phyloP scores from a whole-genome alignment of 2,113 vertebrate species.

The Poicephalus meyeri region DNA sequence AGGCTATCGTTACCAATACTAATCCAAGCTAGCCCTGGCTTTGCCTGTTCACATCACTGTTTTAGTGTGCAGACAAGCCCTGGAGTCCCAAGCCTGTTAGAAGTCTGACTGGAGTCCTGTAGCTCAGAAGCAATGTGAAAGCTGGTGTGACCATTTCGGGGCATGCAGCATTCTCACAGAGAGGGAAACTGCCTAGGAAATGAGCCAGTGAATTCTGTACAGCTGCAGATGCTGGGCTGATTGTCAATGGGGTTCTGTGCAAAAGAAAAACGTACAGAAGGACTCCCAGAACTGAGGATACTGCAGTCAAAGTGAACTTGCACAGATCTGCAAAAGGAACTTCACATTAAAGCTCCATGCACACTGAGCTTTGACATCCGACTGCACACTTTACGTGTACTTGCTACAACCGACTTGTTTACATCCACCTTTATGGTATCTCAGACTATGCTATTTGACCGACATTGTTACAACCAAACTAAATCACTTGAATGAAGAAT shows the following conservation, averaged over 20 bases:
- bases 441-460: not conserved
- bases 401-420: not conserved
- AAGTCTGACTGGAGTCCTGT: not conserved
- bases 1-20: not conserved
- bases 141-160: not conserved
- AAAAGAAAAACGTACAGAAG: not conserved
- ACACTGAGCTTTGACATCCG: rapidly evolving
- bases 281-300: not conserved
- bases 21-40: not conserved
- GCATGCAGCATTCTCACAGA: not conserved
- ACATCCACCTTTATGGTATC: not conserved
- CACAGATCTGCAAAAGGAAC: not conserved
- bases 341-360: not conserved
- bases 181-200: not conserved
- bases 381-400: rapidly evolving
- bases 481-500: not conserved
- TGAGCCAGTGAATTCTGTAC: not conserved
- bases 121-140: not conserved
- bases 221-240: rapidly evolving
- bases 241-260: not conserved
- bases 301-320: not conserved
- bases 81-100: not conserved
- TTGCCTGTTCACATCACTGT: rapidly evolving
- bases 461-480: not conserved
- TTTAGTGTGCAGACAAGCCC: not conserved